Conservation (phyloP, 2,888 invertebrate species). For the Tachina lurida region DNA sequence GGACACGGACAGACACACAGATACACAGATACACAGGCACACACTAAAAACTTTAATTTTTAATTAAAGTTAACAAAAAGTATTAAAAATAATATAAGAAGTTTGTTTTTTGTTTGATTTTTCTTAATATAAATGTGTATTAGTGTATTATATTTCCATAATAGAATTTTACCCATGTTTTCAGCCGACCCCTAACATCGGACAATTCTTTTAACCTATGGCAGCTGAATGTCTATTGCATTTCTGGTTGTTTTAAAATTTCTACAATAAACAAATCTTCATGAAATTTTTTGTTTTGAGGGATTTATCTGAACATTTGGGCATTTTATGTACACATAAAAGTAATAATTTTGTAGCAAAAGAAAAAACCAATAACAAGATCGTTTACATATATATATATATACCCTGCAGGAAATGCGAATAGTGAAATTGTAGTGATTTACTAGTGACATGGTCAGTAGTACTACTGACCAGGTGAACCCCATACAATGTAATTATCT, state of each 20-base stretch:
- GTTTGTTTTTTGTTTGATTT: slow-evolving; percentile 16
- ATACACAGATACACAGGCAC: too few species aligned
- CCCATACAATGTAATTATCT: too few species aligned
- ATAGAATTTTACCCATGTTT: background rate
- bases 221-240: slow-evolving; percentile 39
- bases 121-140: background rate
- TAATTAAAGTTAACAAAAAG: background rate
- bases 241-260: background rate
- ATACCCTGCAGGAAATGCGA: too few species aligned
- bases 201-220: background rate
- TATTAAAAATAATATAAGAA: background rate
- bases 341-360: slow-evolving; percentile 16
- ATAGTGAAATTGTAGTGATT: too few species aligned
- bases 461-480: too few species aligned
- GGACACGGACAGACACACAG: too few species aligned
- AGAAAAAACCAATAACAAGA: background rate
- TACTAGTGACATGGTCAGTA: too few species aligned
- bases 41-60: background rate
- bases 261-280: background rate
- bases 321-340: background rate
- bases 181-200: too few species aligned
- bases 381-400: too few species aligned
- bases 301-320: slow-evolving; percentile 7
- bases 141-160: background rate
- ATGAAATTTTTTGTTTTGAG: slow-evolving; percentile 15